phyloP scores from a whole-genome alignment of 2,113 vertebrate species.

The Nyctereutes procyonoides region DNA sequence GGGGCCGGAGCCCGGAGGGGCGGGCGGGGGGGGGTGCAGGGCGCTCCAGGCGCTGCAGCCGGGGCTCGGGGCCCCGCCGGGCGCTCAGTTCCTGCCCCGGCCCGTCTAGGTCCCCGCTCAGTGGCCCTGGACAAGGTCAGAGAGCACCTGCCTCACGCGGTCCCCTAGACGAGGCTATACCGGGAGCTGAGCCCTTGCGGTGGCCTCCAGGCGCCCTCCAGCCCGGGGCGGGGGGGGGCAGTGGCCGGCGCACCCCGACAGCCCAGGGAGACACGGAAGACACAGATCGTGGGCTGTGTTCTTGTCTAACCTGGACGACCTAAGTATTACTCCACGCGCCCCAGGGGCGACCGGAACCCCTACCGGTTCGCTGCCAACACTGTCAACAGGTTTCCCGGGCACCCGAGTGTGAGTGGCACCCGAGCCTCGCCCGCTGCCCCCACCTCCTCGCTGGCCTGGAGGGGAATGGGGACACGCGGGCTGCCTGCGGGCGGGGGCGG shows the following conservation, averaged over 20 bases:
- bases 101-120: fast-evolving
- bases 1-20: fast-evolving
- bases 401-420: neutral
- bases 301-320: neutral
- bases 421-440: neutral
- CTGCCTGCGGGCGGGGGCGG: neutral
- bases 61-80: fast-evolving
- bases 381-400: neutral
- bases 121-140: neutral
- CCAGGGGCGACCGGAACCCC: neutral
- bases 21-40: too few species aligned
- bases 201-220: neutral
- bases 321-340: neutral
- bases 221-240: neutral
- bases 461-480: too few species aligned
- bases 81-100: neutral
- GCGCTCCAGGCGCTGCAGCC: fast-evolving
- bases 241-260: neutral
- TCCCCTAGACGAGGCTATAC: neutral
- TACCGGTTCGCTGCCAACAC: neutral
- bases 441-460: neutral
- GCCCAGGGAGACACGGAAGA: neutral
- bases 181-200: too few species aligned
- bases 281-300: neutral
- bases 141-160: neutral